A percentile compares a stretch with the other conserved stretches of the same genome.
Evolutionary conservation across 1,140 invertebrate species (phyloP).

Genomic region (Chelonus insularis): DNA sequence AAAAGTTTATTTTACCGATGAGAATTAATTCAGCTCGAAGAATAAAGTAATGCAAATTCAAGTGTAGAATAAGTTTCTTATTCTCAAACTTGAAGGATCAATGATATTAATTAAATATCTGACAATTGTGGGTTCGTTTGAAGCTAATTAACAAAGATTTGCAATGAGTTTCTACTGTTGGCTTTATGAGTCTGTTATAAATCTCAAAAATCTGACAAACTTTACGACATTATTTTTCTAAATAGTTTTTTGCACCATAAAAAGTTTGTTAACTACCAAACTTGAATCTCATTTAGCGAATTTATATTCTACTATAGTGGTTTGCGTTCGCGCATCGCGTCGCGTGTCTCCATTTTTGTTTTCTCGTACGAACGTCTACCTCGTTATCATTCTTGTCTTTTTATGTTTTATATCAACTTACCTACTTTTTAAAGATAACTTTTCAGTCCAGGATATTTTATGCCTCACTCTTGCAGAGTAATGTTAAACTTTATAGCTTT

Average conservation of each 20-base stretch:
- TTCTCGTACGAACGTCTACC: constrained; percentile 7
- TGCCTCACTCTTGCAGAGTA: constrained; percentile 28
- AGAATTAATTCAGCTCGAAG: no score
- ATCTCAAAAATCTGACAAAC: constrained; percentile 40
- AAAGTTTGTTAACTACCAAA: constrained; percentile 53
- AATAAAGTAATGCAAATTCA: no score
- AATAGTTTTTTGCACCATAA: constrained; percentile 55
- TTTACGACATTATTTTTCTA: constrained; percentile 56
- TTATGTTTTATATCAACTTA: neutral
- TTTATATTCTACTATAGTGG: constrained; percentile 39
- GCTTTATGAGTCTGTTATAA: constrained; percentile 44
- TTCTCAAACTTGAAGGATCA: neutral
- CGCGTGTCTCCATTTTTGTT: constrained; percentile 27
- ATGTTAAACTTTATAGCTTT: constrained; percentile 35
- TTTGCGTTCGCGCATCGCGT: constrained; percentile 8
- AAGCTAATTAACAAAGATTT: constrained; percentile 23
- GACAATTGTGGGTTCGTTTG: neutral
- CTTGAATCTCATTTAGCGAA: constrained; percentile 53
- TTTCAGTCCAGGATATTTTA: constrained; percentile 17
- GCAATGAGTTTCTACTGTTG: constrained; percentile 15
- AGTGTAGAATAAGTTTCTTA: no score
- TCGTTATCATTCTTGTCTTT: neutral
- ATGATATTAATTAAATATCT: constrained; percentile 13
- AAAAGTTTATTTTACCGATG: no score
- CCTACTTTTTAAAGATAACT: neutral